Conservation (phyloP, 2,113 vertebrate species). For the Mionectes macconnelli region DNA sequence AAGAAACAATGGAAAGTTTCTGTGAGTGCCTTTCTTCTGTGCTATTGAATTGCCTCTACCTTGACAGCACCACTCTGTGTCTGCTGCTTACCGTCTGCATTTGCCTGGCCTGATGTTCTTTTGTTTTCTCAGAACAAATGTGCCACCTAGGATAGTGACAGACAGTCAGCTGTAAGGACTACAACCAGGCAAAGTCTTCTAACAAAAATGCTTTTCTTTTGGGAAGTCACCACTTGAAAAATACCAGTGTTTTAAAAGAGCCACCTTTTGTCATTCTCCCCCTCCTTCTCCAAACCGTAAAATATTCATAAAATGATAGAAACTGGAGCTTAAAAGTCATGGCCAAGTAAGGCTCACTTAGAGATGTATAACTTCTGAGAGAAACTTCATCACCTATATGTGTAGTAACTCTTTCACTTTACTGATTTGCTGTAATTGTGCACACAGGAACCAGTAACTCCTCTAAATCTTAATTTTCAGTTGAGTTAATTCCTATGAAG, state of each 20-base stretch:
- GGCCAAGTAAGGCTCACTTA: neutral
- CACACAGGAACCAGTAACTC: neutral
- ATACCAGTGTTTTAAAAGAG: neutral
- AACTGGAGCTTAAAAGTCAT: neutral
- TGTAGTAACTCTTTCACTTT: neutral
- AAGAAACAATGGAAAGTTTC: slow-evolving; percentile 86
- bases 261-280: accelerated
- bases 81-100: neutral
- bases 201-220: neutral
- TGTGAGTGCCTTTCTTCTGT: slow-evolving; percentile 78
- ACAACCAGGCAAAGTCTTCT: neutral
- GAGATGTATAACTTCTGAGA: neutral
- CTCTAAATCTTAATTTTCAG: neutral
- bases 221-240: neutral
- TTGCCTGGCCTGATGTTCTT: neutral
- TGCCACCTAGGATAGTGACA: neutral
- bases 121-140: neutral
- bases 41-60: neutral
- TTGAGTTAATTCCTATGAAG: neutral
- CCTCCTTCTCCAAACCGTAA: accelerated
- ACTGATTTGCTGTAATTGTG: neutral
- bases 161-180: neutral
- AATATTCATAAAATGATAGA: neutral
- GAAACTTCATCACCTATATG: neutral
- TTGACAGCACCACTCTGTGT: neutral